These are phyloP conservation scores for Branchellion lobata DNA, from an alignment of 2,888 invertebrate genomes.

Conservation along the genomic window DNA sequence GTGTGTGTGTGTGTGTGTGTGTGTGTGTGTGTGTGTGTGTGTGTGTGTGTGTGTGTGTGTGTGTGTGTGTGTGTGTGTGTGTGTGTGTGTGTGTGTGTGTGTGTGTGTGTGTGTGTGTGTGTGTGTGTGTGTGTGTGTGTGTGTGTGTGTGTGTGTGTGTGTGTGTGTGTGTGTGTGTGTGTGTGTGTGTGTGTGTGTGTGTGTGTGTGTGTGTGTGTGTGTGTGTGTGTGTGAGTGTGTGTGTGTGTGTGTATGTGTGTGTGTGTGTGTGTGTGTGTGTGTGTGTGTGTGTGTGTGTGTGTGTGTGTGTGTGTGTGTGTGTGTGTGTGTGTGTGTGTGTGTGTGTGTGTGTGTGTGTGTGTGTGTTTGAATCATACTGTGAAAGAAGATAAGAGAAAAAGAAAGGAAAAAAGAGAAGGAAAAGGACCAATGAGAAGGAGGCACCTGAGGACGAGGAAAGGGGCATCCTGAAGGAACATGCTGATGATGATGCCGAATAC, in stretches of 20 bases:
- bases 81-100: too few species aligned
- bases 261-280: too few species aligned
- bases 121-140: too few species aligned
- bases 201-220: not conserved
- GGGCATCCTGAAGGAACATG: constrained; percentile 80
- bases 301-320: constrained; percentile 17
- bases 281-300: not conserved
- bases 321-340: not conserved
- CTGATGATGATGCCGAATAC: constrained; percentile 81
- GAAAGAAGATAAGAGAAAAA: too few species aligned
- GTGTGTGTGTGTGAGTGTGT: too few species aligned
- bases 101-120: not conserved
- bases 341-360: too few species aligned
- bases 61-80: too few species aligned
- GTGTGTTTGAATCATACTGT: too few species aligned
- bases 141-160: too few species aligned
- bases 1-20: not conserved
- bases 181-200: constrained; percentile 50
- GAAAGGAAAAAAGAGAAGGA: too few species aligned
- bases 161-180: too few species aligned
- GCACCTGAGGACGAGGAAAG: constrained; percentile 77
- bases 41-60: not conserved
- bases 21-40: constrained; percentile 17
- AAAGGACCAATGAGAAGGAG: not conserved
- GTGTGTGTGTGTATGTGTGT: too few species aligned